A percentile compares a stretch with the other conserved stretches of the same genome.
Evolutionary conservation across 2,113 vertebrate species (phyloP).

Genomic region (Castor canadensis): DNA sequence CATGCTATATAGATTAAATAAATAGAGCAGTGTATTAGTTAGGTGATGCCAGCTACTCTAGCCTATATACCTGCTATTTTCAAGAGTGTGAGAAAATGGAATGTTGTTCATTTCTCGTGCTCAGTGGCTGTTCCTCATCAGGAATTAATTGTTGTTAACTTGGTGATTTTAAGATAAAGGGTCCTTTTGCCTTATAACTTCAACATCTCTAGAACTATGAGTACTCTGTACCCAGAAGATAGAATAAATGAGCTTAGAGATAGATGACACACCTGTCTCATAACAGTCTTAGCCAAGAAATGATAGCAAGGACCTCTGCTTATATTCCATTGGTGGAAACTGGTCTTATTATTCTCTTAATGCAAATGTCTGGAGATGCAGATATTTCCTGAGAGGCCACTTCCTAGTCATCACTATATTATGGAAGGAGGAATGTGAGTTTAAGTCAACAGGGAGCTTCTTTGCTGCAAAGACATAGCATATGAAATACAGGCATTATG

Average conservation of each 20-base stretch:
- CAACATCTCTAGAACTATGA: not conserved
- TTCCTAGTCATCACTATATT: not conserved
- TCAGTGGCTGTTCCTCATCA: not conserved
- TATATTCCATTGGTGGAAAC: not conserved
- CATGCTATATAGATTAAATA: not conserved
- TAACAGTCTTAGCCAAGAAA: not conserved
- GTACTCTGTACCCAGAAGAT: not conserved
- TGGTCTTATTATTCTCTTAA: not conserved
- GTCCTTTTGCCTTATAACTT: not conserved
- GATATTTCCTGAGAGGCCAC: not conserved
- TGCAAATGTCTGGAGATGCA: not conserved
- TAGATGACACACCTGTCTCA: not conserved
- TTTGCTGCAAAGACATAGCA: not conserved
- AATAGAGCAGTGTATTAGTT: not conserved
- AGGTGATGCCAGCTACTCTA: not conserved
- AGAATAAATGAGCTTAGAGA: not conserved
- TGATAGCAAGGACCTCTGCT: not conserved
- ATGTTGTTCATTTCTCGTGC: slow-evolving; percentile 17
- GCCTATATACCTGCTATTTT: not conserved
- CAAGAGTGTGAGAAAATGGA: slow-evolving; percentile 4
- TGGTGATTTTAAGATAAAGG: not conserved
- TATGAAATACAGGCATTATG: not conserved
- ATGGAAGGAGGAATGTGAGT: not conserved
- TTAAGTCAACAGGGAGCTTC: not conserved
- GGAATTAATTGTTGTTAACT: not conserved